Evolutionary conservation across 1,140 invertebrate species (phyloP).

Genomic region (Megathymus violae): DNA sequence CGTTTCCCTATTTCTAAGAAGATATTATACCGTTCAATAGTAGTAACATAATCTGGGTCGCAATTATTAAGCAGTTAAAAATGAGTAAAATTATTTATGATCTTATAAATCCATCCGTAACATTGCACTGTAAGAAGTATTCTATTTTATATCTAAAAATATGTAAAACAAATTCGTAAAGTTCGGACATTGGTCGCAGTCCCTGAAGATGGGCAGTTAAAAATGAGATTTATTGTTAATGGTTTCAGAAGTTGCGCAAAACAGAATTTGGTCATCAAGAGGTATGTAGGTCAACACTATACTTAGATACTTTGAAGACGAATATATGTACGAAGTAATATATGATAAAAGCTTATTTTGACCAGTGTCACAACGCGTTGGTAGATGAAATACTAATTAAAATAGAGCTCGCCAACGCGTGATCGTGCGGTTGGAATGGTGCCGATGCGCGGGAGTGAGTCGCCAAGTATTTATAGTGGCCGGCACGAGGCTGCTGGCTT

Average conservation of each 20-base stretch:
- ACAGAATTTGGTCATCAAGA: background rate
- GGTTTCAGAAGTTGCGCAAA: background rate
- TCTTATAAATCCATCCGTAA: no score
- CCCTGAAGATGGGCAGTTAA: background rate
- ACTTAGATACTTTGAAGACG: background rate
- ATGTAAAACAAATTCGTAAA: no score
- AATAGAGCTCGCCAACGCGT: conserved; percentile 31
- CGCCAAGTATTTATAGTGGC: conserved; percentile 58
- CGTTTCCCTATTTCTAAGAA: no score
- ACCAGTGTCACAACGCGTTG: conserved; percentile 30
- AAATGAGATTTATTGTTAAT: background rate
- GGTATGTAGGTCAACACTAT: background rate
- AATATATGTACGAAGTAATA: background rate
- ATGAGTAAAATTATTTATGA: no score
- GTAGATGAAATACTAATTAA: conserved; percentile 40
- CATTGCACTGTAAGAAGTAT: no score
- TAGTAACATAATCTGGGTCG: no score
- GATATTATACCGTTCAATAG: no score
- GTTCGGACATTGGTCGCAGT: no score
- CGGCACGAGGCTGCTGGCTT: conserved; percentile 20
- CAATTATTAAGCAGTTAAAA: no score
- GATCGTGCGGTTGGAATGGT: conserved; percentile 49
- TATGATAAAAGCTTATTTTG: conserved; percentile 1
- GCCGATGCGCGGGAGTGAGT: conserved; percentile 55
- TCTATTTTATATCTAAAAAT: no score